phyloP scores from a whole-genome alignment of 2,797 vertebrate species.

The Cottoperca gobio region DNA sequence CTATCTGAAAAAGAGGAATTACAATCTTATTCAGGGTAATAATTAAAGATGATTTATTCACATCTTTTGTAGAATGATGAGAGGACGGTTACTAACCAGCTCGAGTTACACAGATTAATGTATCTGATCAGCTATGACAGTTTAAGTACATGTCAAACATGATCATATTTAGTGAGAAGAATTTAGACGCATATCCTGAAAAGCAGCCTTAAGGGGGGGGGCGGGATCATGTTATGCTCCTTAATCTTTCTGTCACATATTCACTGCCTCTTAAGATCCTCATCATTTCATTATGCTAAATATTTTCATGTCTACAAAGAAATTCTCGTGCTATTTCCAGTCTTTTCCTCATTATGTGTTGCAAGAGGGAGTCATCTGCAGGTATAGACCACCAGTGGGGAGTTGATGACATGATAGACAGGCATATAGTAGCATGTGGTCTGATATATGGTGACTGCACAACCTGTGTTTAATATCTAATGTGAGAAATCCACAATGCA shows the following conservation, averaged over 20 bases:
- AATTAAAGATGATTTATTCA: neutral
- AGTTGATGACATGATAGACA: neutral
- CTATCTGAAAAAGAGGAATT: neutral
- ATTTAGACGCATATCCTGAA: slow-evolving; percentile 43
- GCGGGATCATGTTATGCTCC: slow-evolving; percentile 30
- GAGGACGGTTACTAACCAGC: slow-evolving; percentile 18
- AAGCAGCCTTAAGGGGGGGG: neutral
- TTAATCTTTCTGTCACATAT: slow-evolving; percentile 55
- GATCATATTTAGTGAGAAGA: slow-evolving; percentile 32
- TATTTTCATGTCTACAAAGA: slow-evolving; percentile 8
- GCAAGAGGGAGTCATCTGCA: neutral
- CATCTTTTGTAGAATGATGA: neutral
- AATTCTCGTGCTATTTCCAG: slow-evolving; percentile 14
- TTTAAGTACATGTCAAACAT: slow-evolving; percentile 56
- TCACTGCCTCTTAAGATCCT: slow-evolving; percentile 19
- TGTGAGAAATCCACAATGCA: slow-evolving; percentile 69
- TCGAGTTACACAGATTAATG: slow-evolving; percentile 40
- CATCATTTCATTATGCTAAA: slow-evolving; percentile 17
- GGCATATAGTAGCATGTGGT: neutral
- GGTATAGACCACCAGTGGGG: neutral
- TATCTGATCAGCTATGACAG: slow-evolving; percentile 31
- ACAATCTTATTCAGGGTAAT: neutral
- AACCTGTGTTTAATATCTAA: slow-evolving; percentile 46
- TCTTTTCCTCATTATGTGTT: slow-evolving; percentile 7
- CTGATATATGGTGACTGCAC: slow-evolving; percentile 32